phyloP scores from a whole-genome alignment of 2,113 vertebrate species.

The Eonycteris spelaea region DNA sequence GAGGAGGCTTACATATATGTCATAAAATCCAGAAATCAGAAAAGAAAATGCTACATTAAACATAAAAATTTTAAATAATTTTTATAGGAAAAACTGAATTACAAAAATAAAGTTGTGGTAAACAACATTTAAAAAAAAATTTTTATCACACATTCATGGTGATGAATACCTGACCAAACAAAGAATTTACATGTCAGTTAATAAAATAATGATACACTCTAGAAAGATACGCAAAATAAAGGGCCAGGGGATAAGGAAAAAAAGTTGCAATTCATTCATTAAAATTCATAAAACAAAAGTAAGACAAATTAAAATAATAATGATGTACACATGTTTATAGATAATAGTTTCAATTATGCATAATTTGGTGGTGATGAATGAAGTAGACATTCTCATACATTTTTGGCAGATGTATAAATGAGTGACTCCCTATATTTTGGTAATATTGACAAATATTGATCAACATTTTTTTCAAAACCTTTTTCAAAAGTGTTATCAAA shows the following conservation, averaged over 20 bases:
- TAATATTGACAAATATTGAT: no score
- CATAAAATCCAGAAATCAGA: background rate
- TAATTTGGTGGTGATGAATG: background rate
- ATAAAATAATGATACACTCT: background rate
- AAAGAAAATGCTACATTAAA: background rate
- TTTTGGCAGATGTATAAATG: background rate
- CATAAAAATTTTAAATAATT: background rate
- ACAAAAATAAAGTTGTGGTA: background rate
- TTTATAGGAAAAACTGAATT: background rate
- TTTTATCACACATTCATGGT: background rate
- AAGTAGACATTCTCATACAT: background rate
- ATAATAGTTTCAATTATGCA: background rate
- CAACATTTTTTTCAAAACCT: no score
- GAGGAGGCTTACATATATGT: background rate
- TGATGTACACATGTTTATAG: background rate
- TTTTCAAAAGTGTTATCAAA: no score
- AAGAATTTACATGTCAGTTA: background rate
- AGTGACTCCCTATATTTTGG: background rate
- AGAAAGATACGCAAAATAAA: background rate
- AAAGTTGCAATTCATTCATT: background rate
- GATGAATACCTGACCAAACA: background rate
- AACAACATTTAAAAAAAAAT: background rate
- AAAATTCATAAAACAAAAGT: background rate
- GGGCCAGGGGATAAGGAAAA: background rate
- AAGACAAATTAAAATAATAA: background rate